phyloP scores from a whole-genome alignment of 2,888 invertebrate genomes.

The Spisula subtruncata region DNA sequence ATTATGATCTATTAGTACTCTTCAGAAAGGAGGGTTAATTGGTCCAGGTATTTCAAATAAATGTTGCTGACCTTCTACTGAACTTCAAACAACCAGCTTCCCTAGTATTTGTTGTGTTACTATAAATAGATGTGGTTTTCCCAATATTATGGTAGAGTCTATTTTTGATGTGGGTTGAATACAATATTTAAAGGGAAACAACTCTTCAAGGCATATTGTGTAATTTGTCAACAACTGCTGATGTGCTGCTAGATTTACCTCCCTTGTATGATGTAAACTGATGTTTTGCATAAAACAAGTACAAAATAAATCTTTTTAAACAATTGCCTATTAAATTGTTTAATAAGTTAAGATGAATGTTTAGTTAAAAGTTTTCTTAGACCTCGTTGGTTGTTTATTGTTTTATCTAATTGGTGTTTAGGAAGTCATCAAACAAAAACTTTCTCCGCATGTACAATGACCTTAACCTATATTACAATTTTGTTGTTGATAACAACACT shows the following conservation, averaged over 20 bases:
- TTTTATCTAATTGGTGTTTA: not conserved
- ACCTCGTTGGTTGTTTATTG: not conserved
- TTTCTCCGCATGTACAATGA: not conserved
- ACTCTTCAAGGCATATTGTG: slow-evolving; percentile 9
- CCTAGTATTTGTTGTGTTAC: slow-evolving; percentile 19
- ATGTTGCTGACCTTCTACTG: not conserved
- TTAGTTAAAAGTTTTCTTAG: not conserved
- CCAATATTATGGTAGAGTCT: slow-evolving; percentile 32
- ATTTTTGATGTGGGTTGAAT: slow-evolving; percentile 3
- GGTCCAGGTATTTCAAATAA: too few species aligned
- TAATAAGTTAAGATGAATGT: not conserved
- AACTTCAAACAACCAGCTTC: not conserved
- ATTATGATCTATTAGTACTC: too few species aligned
- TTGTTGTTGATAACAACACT: not conserved
- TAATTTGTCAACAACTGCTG: not conserved
- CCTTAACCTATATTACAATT: not conserved
- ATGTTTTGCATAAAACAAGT: not conserved
- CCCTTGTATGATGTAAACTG: not conserved
- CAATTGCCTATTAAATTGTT: not conserved
- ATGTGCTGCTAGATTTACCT: slow-evolving; percentile 17
- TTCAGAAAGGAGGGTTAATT: too few species aligned
- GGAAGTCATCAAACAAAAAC: too few species aligned
- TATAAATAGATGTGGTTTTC: slow-evolving; percentile 43
- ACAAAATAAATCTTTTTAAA: not conserved
- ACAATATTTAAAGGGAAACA: slow-evolving; percentile 14